Evolutionary conservation across 2,113 vertebrate genomes (phyloP), one percentile per base, ranked within the genome.

Genomic region (Patagioenas fasciata): DNA sequence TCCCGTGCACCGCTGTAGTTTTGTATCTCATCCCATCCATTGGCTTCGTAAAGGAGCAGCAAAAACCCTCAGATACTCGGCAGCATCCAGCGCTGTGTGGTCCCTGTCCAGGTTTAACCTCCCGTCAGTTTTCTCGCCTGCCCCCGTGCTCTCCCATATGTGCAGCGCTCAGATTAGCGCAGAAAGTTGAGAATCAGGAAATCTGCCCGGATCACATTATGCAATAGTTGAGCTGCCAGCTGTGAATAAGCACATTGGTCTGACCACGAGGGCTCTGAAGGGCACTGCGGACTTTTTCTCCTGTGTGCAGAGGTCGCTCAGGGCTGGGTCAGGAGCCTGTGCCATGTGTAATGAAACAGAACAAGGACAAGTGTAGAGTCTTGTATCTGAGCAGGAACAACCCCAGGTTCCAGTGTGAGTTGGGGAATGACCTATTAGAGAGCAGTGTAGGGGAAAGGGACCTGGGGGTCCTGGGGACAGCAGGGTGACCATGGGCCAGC

Each of bases 291-390:
- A 3, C 29, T 48, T 58, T 17, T 20, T 42, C 26, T 16, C 10
- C 66, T 42, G 29, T 3, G 0, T 44, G 65, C 12, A 1, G 48
- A 13, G 21, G 0, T 78, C 91, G 64, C 91, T 88, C 6, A 0
- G 12, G 53, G 73, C 73, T 66, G 60, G 73, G 51, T 92, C 86
- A 86, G 86, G 72, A 20, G 69, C 95, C 38, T 93, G 75, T 77
- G 86, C 88, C 5, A 7, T 69, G 82, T 44, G 42, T 17, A 44
- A 44, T 44, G 42, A 44, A 44, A 44, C 17, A 44, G 16, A 44
- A 17, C 42, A 42, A 42, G 42, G 42, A 15, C 42, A 42, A 42
- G 42, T 42, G 42, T 42, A 42, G 42, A 42, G 42, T 42, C 42
- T 42, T 15, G 15, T 6, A 42, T 42, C 42, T 42, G 15, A 15